Conservation (phyloP, 2,888 invertebrate genomes). For the Rhamphomyia laevipes region DNA sequence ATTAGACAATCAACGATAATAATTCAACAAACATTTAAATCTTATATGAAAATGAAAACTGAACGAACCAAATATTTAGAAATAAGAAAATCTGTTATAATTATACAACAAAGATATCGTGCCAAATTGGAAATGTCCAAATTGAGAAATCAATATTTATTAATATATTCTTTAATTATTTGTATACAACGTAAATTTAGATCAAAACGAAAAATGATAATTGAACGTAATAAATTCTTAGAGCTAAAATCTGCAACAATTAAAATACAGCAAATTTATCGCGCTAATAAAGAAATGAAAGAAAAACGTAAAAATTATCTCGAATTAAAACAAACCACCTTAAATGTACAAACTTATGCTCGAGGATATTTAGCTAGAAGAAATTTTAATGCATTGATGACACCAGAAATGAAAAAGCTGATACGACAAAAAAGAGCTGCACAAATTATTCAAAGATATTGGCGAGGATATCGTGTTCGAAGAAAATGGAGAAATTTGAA, state of each 20-base stretch:
- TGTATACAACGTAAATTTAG: constrained; percentile 29
- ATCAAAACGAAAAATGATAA: constrained; percentile 22
- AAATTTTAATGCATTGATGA: constrained; percentile 38
- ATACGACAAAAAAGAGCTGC: constrained; percentile 42
- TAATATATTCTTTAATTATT: constrained; percentile 24
- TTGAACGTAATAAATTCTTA: constrained; percentile 18
- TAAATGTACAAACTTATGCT: constrained; percentile 36
- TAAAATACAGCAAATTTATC: constrained; percentile 34
- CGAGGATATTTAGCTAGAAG: constrained; percentile 43
- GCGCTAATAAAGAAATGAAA: constrained; percentile 35
- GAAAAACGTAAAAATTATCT: constrained; percentile 25
- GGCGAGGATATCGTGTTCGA: constrained; percentile 41
- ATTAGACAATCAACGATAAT: constrained; percentile 21
- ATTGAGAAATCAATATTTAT: constrained; percentile 24
- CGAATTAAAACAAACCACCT: constrained; percentile 19
- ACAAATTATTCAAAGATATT: constrained; percentile 50
- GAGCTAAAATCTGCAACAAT: constrained; percentile 20
- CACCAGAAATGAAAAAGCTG: constrained; percentile 38
- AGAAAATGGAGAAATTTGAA: constrained; percentile 23
- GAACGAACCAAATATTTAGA: constrained; percentile 22
- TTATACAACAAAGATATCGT: constrained; percentile 26
- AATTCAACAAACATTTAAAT: constrained; percentile 38
- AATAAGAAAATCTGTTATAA: constrained; percentile 19
- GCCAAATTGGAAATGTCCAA: constrained; percentile 21
- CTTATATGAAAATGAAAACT: constrained; percentile 22